Conservation (phyloP, 2,113 vertebrate genomes). For the Semnornis frantzii region DNA sequence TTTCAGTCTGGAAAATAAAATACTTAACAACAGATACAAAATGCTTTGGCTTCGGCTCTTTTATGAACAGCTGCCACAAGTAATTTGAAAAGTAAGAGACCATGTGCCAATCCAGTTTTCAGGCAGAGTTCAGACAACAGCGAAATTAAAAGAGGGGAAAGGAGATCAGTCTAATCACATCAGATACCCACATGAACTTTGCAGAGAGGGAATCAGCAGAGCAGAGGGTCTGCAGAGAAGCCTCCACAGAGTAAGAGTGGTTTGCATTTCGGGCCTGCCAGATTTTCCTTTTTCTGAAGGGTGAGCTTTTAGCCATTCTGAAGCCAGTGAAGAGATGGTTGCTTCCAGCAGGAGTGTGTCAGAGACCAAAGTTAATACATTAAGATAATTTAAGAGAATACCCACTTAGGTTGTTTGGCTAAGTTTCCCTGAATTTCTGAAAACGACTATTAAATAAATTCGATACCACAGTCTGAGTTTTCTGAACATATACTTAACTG, state of each 20-base stretch:
- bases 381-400: neutral
- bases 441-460: neutral
- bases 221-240: neutral
- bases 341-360: neutral
- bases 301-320: neutral
- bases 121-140: neutral
- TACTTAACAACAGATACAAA: slow-evolving; percentile 15
- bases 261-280: neutral
- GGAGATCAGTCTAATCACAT: neutral
- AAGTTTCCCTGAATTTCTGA: neutral
- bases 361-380: neutral
- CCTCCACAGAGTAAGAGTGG: neutral
- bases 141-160: neutral
- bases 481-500: neutral
- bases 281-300: neutral
- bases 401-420: neutral
- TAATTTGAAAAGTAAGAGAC: slow-evolving; percentile 39
- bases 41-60: slow-evolving; percentile 42
- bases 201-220: neutral
- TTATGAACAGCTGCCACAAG: slow-evolving; percentile 36
- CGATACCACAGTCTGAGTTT: neutral
- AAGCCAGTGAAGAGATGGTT: neutral
- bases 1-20: slow-evolving; percentile 49
- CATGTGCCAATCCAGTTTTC: neutral
- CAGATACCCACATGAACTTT: neutral